Evolutionary conservation across 1,140 invertebrate species (phyloP), one percentile per base, ranked within the genome.

Genomic region (Acyrthosiphon pisum): DNA sequence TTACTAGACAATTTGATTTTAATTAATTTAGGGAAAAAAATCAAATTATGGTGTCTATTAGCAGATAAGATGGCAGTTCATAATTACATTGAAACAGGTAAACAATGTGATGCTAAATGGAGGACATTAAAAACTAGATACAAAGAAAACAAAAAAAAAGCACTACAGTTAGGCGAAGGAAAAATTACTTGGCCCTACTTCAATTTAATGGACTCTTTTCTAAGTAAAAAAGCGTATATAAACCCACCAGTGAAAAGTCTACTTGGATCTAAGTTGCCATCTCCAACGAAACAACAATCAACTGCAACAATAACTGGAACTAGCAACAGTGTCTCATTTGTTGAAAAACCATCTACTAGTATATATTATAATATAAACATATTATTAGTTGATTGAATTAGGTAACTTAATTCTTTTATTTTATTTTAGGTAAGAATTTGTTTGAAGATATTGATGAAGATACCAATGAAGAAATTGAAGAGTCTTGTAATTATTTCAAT

Each of bases 101-200:
- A 76, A 76, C 68, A 76, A 76, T 76, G 30, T 76, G 68, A 76
- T 76, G 68, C 68, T 76, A 76, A 76, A 76, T 76, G 30, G 68
- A 76, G 30, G n/a, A 76, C 68, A n/a, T 76, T 76, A 76, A 76
- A n/a, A 76, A 76, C 68, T 76, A 76, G 68, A 35, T 76, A 35
- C 68, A 76, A 76, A 35, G 30, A 76, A 76, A 76, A 76, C 30
- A 35, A 48, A 35, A 76, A 76, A 76, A 76, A 76, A 76, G 26
- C 68, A 14, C n/a, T 76, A 76, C 68, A 86, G 41, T 86, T 41
- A 18, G 83, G 37, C 11, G 35, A 86, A 44, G 37, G 83, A 44
- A 86, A 86, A 86, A 86, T 86, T 26, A 46, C 44, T 35, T 86
- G 83, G 41, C 83, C 83, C 37, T 86, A 86, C 37, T 86, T 37